phyloP scores from a whole-genome alignment of 1,140 invertebrate genomes.

The Pemphigus obesinymphae region DNA sequence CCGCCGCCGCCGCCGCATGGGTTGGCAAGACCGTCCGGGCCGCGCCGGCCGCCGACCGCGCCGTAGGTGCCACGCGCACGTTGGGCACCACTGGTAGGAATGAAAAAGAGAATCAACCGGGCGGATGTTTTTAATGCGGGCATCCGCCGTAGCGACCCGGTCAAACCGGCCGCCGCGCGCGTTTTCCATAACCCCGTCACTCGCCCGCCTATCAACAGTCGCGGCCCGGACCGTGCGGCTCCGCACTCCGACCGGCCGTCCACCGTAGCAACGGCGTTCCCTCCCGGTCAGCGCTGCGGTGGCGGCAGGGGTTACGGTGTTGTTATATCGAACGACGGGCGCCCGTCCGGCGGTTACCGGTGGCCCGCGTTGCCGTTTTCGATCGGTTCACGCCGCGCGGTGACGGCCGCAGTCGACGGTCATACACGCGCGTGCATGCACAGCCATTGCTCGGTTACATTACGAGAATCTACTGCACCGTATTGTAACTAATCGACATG shows the following conservation, averaged over 20 bases:
- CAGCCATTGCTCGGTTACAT: neutral
- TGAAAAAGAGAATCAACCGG: constrained; percentile 7
- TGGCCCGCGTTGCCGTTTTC: neutral
- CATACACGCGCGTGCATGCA: neutral
- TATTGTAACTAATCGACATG: neutral
- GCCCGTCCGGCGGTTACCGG: constrained; percentile 32
- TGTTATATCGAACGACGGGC: constrained; percentile 19
- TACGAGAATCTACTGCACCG: neutral
- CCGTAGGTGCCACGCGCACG: neutral
- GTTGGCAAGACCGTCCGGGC: neutral
- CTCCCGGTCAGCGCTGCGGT: neutral
- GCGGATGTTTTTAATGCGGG: constrained; percentile 30
- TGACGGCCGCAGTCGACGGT: neutral
- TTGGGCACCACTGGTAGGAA: neutral
- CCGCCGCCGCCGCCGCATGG: neutral
- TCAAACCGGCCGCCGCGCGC: constrained; percentile 30
- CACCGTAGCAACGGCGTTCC: neutral
- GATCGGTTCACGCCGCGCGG: neutral
- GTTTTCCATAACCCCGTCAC: neutral
- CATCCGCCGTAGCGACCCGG: constrained; percentile 31
- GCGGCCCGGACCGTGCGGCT: neutral
- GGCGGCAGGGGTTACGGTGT: neutral
- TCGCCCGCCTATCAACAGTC: neutral
- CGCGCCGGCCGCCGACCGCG: neutral
- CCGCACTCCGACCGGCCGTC: neutral